phyloP scores from a whole-genome alignment of 2,888 invertebrate genomes.

The Neoascia interrupta region DNA sequence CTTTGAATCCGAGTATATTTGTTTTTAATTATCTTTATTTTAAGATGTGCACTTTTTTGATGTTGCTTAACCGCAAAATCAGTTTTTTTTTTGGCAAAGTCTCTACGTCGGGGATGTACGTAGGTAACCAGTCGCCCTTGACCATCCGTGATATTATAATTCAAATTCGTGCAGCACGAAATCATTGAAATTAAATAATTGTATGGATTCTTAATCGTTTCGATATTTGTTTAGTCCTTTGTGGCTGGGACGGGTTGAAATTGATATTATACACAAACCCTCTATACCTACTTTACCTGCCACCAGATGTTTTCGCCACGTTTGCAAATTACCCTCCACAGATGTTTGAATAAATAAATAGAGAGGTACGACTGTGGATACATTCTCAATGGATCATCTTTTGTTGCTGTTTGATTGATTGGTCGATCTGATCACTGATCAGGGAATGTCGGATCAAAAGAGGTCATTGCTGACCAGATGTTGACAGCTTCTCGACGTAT shows the following conservation, averaged over 20 bases:
- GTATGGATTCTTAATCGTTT: slow-evolving; percentile 35
- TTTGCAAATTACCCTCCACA: slow-evolving; percentile 48
- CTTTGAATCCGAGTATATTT: slow-evolving; percentile 35
- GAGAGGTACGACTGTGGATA: slow-evolving; percentile 18
- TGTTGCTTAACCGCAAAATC: slow-evolving; percentile 3
- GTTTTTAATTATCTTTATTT: slow-evolving; percentile 61
- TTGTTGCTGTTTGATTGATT: slow-evolving; percentile 58
- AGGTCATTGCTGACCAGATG: slow-evolving; percentile 65
- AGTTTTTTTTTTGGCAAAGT: slow-evolving; percentile 20
- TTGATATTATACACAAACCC: no score
- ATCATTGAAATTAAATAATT: slow-evolving; percentile 58
- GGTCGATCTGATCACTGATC: slow-evolving; percentile 67
- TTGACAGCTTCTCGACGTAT: slow-evolving; percentile 52
- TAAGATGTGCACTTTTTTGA: slow-evolving; percentile 43
- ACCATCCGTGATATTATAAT: slow-evolving; percentile 58
- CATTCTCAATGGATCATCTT: slow-evolving; percentile 51
- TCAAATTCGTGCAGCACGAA: slow-evolving; percentile 64
- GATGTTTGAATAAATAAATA: slow-evolving; percentile 69
- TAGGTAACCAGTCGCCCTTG: slow-evolving; percentile 18
- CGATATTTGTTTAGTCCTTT: slow-evolving; percentile 61
- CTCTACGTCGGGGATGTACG: neutral
- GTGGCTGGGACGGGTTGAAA: slow-evolving; percentile 1
- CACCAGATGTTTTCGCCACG: slow-evolving; percentile 62
- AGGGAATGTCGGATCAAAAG: slow-evolving; percentile 51
- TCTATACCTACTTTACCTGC: no score